Conservation (phyloP, 35 echinoderm and acorn worm genomes). For the Heliocidaris tuberculata region DNA sequence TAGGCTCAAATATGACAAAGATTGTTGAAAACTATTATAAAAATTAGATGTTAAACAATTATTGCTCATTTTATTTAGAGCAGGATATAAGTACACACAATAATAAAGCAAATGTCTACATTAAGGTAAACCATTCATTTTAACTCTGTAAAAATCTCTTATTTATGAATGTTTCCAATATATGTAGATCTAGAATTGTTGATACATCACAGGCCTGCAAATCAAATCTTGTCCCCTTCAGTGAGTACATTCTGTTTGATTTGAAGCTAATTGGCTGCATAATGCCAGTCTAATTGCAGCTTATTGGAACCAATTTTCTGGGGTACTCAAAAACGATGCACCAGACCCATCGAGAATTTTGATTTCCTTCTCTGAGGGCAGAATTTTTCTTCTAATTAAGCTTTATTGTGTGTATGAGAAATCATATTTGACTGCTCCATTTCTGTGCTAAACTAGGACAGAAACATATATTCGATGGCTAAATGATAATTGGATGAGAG, state of each 20-base stretch:
- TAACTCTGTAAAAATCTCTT: too few species aligned
- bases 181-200: neutral
- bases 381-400: neutral
- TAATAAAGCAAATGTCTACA: too few species aligned
- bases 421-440: neutral
- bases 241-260: neutral
- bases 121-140: too few species aligned
- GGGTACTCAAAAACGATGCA: neutral
- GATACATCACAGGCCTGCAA: neutral
- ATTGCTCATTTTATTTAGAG: too few species aligned
- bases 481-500: neutral
- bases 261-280: neutral
- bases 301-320: constrained; percentile 17
- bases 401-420: neutral
- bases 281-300: neutral
- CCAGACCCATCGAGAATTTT: neutral
- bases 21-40: too few species aligned
- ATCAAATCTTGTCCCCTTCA: neutral
- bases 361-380: neutral
- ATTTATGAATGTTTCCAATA: too few species aligned
- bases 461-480: neutral
- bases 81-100: too few species aligned
- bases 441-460: neutral
- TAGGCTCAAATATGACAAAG: too few species aligned
- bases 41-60: too few species aligned